Evolutionary conservation across 1,140 invertebrate species (phyloP).

Genomic region (Pinna nobilis): DNA sequence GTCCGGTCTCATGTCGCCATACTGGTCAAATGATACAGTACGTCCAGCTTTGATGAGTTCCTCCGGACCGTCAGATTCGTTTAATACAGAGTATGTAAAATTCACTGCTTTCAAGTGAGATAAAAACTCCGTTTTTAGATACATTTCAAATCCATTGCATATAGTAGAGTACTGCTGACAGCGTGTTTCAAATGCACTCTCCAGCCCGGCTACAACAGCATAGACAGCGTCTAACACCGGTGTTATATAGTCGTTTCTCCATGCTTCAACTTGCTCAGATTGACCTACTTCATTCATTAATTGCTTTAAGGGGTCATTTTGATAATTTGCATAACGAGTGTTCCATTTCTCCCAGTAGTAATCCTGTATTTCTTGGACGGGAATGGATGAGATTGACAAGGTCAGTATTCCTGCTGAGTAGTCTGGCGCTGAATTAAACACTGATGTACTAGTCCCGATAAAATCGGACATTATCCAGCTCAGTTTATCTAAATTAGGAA

Average conservation of each 20-base stretch:
- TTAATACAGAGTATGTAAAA: constrained; percentile 45
- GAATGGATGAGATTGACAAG: constrained; percentile 28
- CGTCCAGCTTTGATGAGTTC: constrained; percentile 37
- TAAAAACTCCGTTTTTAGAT: constrained; percentile 32
- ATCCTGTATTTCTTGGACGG: constrained; percentile 39
- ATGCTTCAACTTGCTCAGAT: constrained; percentile 7
- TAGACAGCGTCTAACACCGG: constrained; percentile 48
- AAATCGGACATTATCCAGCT: constrained; percentile 57
- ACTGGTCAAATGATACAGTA: constrained; percentile 37
- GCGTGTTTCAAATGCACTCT: constrained; percentile 22
- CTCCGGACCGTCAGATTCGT: constrained; percentile 25
- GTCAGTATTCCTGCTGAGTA: constrained; percentile 39
- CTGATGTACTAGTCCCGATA: constrained; percentile 37
- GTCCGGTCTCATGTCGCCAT: constrained; percentile 42
- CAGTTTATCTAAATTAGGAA: too few species aligned
- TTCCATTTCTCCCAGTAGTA: constrained; percentile 43
- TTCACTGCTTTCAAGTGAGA: constrained; percentile 25
- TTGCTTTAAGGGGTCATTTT: constrained; percentile 15
- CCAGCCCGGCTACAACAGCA: constrained; percentile 40
- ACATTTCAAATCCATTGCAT: constrained; percentile 18
- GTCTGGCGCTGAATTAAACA: constrained; percentile 18
- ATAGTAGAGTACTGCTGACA: constrained; percentile 8
- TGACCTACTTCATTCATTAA: constrained; percentile 27
- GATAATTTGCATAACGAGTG: background rate
- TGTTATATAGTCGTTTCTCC: constrained; percentile 25